Conservation (phyloP, 2,888 invertebrate genomes). For the Sycophila texana region DNA sequence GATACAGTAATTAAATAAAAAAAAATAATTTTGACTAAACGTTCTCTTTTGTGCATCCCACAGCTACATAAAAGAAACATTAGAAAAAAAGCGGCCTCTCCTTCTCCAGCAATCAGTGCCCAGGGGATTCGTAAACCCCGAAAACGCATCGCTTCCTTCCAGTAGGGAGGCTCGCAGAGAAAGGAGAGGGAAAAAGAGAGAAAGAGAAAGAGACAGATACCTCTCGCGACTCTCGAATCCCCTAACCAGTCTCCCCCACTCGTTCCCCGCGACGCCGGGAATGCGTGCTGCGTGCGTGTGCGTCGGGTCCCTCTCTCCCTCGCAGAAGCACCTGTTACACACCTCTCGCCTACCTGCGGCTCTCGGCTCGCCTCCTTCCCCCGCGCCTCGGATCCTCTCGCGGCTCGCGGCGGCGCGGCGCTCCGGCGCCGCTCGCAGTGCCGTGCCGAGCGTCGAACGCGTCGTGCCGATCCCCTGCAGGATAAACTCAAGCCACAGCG, state of each 20-base stretch:
- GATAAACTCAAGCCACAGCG: background rate
- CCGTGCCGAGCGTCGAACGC: conserved; percentile 63
- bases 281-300: conserved; percentile 8
- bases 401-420: background rate
- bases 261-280: too few species aligned
- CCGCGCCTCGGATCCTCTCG: conserved; percentile 10
- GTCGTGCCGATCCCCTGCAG: conserved; percentile 53
- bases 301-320: conserved; percentile 26
- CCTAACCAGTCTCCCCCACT: too few species aligned
- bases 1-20: too few species aligned
- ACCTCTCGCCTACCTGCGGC: conserved; percentile 66
- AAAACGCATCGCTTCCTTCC: too few species aligned
- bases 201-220: background rate
- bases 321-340: conserved; percentile 72
- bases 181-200: background rate
- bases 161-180: too few species aligned
- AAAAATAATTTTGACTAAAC: too few species aligned
- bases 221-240: background rate
- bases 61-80: too few species aligned
- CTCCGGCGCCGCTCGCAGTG: conserved; percentile 54
- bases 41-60: too few species aligned
- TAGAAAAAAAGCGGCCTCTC: background rate
- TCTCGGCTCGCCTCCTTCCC: conserved; percentile 20
- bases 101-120: background rate
- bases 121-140: too few species aligned